Evolutionary conservation across 2,888 invertebrate species (phyloP), one percentile per base, ranked within the genome.

Genomic region (Schizaphis graminum): DNA sequence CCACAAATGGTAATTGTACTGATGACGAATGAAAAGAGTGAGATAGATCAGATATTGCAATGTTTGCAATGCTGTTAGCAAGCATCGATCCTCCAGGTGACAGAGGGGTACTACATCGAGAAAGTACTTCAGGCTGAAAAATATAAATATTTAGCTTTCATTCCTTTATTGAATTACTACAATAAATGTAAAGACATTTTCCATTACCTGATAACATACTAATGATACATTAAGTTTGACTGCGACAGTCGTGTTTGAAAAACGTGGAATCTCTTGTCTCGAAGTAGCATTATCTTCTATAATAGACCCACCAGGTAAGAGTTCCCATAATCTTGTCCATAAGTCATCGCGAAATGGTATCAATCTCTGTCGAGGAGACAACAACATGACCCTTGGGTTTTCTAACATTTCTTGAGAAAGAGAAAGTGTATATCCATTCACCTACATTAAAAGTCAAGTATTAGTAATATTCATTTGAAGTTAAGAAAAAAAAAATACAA

Each of bases 241-340:
- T 0, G 97, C 97, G 56, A 98, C 98, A 95, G 97, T 97, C 89
- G 96, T 96, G 1, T 97, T 97, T 94, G 96, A 96, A 95, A 98
- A 97, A 94, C 97, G 97, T 28, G 96, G 94, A 49, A 95, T 94
- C 44, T 95, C 94, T 21, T 94, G 94, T 85, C 95, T 89, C 1
- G 94, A 94, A 53, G 94, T 90, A 89, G 92, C 94, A 89, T 95
- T 95, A 35, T 93, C 94, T 91, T 90, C 94, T 13, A 49, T 47
- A 28, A 89, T 21, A 28, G 94, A 94, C n/a, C 94, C 94, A 44
- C 94, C 94, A 0, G 95, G 95, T 41, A 95, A 96, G 95, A 97
- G 97, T 95, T 97, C 97, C 98, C 98, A 98, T 95, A 98, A 96
- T 95, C 97, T 97, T 85, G 98, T 98, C 98, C 98, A 98, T 95